Base-by-base conservation (phyloP, 2,797 vertebrate species). In the Borostomias antarcticus region DNA sequence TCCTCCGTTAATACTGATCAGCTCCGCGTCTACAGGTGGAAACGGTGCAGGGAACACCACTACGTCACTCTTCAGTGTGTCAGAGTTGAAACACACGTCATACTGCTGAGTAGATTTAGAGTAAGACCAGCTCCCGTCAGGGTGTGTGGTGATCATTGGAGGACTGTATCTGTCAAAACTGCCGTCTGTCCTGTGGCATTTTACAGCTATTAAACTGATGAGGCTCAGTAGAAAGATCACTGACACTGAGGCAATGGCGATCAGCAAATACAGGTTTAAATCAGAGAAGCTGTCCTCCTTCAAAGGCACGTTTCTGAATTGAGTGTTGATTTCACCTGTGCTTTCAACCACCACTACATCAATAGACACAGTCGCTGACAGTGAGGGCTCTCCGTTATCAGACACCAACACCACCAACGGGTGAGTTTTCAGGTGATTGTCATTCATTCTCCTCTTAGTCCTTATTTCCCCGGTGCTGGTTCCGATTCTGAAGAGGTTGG, bases 41-140 rank as follows among this genome's bases (percentile, higher is more conserved):
- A 71, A 84, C 15, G 70, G 76, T 0, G 73, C 68, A 0, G 84
- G 83, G 60, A 83, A 86, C 79, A 88, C 81, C 68, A 89, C 70
- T 56, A 89, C 68, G 45, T 86, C 84, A 78, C 84, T 84, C 72
- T 86, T 87, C 35, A 86, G 63, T 0, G 82, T 87, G 74, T 87
- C 85, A 33, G 84, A 85, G 59, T 79, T 82, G 70, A 89, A 86
- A 60, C 84, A 85, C 63, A 86, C 77, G 64, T 88, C 82, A 67
- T 85, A 88, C 75, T 87, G 86, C 74, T 88, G 85, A 66, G 82
- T 82, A 70, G 85, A 58, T 72, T 84, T 83, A 47, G 84, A 87
- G 79, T 85, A 88, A 77, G 84, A 86, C 84, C 86, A 87, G 76
- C 77, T 88, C 59, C 83, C 86, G 50, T 88, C 86, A 78, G 82